Conservation (phyloP, 2,888 invertebrate species). For the Brenthis ino region DNA sequence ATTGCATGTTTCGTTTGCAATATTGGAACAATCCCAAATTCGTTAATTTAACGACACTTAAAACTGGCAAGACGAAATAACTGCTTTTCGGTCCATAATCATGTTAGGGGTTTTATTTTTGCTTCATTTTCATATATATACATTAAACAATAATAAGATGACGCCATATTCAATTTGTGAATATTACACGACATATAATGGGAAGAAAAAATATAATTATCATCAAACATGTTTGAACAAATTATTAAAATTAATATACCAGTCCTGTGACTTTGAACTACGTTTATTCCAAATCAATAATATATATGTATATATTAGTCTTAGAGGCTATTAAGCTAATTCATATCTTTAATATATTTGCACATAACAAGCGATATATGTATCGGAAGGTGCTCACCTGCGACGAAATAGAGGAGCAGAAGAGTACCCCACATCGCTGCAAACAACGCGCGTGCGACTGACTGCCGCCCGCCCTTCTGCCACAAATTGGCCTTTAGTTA, state of each 20-base stretch:
- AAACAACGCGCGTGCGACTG: conserved; percentile 44
- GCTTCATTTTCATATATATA: too few relatives aligned
- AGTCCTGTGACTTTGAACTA: too few relatives aligned
- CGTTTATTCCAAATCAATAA: too few relatives aligned
- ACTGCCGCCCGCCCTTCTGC: conserved; percentile 65
- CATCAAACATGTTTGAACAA: too few relatives aligned
- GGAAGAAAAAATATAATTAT: too few relatives aligned
- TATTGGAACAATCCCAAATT: conserved; percentile 39
- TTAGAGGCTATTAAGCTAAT: too few relatives aligned
- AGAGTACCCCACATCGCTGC: conserved; percentile 52
- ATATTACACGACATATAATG: too few relatives aligned
- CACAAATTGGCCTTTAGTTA: conserved; percentile 58
- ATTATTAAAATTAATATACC: too few relatives aligned
- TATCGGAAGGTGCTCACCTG: conserved; percentile 53
- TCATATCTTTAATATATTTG: not conserved
- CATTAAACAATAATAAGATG: too few relatives aligned
- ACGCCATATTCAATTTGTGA: too few relatives aligned
- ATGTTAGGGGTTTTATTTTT: too few relatives aligned
- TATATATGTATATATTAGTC: too few relatives aligned
- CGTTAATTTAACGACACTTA: conserved; percentile 34
- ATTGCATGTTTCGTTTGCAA: conserved; percentile 18
- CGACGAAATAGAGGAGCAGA: conserved; percentile 58
- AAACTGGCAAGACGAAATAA: conserved; percentile 30
- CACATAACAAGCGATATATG: not conserved
- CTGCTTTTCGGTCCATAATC: conserved; percentile 27